Conservation (phyloP, 2,888 invertebrate species). For the Nasonovia ribisnigri region DNA sequence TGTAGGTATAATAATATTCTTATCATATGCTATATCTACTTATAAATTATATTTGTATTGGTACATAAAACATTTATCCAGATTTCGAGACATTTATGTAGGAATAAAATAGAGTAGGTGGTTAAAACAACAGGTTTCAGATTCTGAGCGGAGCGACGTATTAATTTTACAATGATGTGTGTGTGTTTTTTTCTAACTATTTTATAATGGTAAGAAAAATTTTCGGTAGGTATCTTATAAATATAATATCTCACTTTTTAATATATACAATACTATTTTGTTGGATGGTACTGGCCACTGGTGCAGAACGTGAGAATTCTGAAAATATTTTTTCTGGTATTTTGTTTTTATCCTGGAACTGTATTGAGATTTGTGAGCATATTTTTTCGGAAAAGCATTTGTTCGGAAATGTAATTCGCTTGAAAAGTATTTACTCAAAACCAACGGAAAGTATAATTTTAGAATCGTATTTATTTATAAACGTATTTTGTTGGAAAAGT, state of each 20-base stretch:
- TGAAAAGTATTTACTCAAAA: not conserved
- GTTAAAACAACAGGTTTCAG: not conserved
- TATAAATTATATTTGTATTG: slow-evolving; percentile 48
- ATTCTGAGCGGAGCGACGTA: too few species aligned
- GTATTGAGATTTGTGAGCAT: not conserved
- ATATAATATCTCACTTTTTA: too few species aligned
- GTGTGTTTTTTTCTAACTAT: too few species aligned
- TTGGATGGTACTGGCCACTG: not conserved
- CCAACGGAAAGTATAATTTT: not conserved
- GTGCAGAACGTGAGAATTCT: not conserved
- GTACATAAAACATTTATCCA: not conserved
- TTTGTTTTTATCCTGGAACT: not conserved
- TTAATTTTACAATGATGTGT: too few species aligned
- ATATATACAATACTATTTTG: not conserved
- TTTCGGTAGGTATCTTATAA: not conserved
- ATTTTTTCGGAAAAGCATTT: not conserved
- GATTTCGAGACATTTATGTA: not conserved
- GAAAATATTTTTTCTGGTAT: not conserved
- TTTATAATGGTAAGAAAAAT: not conserved
- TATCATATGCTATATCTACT: not conserved
- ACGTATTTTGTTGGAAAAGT: not conserved
- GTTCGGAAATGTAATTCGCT: not conserved
- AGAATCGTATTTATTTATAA: not conserved
- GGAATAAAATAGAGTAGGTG: not conserved
- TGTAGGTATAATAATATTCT: not conserved